A percentile compares a stretch with the other conserved stretches of the same genome.
These are phyloP conservation scores for Platycercus adscitus DNA, from an alignment of 2,113 vertebrate species.

Conservation along the genomic window DNA sequence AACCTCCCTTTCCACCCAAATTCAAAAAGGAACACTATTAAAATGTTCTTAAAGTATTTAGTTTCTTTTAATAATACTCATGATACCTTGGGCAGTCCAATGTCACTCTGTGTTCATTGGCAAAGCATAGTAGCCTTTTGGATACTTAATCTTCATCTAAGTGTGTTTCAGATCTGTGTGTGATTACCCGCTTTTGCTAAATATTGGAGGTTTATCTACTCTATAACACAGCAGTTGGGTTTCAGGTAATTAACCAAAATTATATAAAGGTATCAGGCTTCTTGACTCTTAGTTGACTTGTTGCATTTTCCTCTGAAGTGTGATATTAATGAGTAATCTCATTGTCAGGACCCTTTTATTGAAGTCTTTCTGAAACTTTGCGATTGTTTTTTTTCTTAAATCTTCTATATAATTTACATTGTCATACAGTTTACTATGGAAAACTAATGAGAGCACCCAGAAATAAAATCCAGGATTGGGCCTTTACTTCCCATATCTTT, in stretches of 20 bases:
- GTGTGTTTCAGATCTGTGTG: background rate
- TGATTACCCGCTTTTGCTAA: background rate
- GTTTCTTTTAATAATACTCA: slow-evolving; percentile 56
- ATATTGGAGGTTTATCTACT: background rate
- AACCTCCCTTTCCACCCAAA: slow-evolving; percentile 29
- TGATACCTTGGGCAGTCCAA: slow-evolving; percentile 5
- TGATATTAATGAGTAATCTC: background rate
- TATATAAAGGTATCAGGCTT: background rate
- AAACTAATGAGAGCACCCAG: background rate
- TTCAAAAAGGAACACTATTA: slow-evolving; percentile 28
- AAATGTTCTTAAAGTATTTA: slow-evolving; percentile 61
- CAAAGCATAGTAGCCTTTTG: slow-evolving; percentile 24
- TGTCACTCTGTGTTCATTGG: slow-evolving; percentile 25
- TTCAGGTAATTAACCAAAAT: background rate
- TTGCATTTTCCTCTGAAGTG: background rate
- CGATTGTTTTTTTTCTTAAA: background rate
- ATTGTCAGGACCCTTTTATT: background rate
- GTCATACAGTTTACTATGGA: background rate
- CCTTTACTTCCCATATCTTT: background rate
- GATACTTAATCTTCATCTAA: background rate
- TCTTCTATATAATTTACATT: background rate
- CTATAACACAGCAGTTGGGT: background rate
- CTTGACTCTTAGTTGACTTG: background rate
- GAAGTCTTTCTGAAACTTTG: background rate
- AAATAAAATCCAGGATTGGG: background rate